phyloP scores from a whole-genome alignment of 2,797 vertebrate genomes.

The Philypnodon macrostomus region DNA sequence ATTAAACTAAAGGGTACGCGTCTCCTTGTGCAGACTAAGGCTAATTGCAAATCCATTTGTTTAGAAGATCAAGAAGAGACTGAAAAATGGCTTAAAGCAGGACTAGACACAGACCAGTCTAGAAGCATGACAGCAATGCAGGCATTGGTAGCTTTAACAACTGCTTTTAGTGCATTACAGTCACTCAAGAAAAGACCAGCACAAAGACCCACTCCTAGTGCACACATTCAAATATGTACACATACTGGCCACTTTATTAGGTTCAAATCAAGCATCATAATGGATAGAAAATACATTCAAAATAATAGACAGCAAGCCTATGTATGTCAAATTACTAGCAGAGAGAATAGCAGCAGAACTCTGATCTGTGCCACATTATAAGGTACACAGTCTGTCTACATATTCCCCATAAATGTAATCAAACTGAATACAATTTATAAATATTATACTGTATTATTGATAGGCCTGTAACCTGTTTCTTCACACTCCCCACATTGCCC shows the following conservation, averaged over 20 bases:
- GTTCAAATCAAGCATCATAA: too few species aligned
- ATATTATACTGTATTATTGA: too few species aligned
- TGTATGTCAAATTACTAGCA: too few species aligned
- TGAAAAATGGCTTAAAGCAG: slow-evolving; percentile 14
- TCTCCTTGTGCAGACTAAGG: slow-evolving; percentile 30
- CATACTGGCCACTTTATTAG: too few species aligned
- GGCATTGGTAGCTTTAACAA: slow-evolving; percentile 13
- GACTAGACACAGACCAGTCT: background rate
- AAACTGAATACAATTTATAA: too few species aligned
- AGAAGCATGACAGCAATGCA: slow-evolving; percentile 10
- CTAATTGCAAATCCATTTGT: slow-evolving; percentile 44
- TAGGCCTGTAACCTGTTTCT: background rate
- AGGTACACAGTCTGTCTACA: too few species aligned
- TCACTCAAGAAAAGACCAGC: slow-evolving; percentile 5
- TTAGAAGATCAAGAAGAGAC: slow-evolving; percentile 28
- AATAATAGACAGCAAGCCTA: too few species aligned
- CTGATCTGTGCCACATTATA: too few species aligned
- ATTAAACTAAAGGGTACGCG: slow-evolving; percentile 29
- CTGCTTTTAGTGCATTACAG: slow-evolving; percentile 13
- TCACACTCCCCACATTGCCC: background rate
- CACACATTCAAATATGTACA: too few species aligned
- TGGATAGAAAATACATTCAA: too few species aligned
- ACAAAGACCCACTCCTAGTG: background rate
- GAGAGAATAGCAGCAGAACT: too few species aligned
- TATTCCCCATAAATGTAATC: too few species aligned